Evolutionary conservation across 2,797 vertebrate species (phyloP).

Genomic region (Galago senegalensis): DNA sequence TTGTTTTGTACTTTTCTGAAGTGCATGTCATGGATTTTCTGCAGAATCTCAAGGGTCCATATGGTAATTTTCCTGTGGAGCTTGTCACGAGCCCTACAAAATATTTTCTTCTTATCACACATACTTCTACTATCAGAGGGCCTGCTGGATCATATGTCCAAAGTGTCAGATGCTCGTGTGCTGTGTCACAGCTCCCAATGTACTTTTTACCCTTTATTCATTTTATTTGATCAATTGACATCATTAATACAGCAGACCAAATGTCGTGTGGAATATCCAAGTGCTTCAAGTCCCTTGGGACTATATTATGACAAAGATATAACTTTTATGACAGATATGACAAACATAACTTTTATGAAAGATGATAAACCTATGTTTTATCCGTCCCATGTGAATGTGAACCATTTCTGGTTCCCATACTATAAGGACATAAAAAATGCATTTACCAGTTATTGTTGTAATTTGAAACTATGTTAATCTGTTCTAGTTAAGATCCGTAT

Average conservation of each 20-base stretch:
- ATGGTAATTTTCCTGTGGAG: not conserved
- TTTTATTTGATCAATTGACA: conserved; percentile 14
- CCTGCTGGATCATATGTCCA: not conserved
- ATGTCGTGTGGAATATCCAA: not conserved
- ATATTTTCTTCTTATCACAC: not conserved
- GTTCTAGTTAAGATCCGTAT: not conserved
- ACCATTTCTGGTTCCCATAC: not conserved
- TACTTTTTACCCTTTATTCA: not conserved
- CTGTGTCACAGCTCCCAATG: not conserved
- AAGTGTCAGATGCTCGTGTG: not conserved
- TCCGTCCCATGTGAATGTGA: not conserved
- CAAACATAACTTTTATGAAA: not conserved
- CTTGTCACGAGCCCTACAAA: not conserved
- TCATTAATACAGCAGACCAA: not conserved
- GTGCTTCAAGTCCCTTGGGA: not conserved
- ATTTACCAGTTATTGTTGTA: not conserved
- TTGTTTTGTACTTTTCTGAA: not conserved
- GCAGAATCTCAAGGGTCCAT: not conserved
- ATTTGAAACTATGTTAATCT: not conserved
- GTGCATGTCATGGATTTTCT: not conserved
- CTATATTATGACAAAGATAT: not conserved
- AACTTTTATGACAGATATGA: not conserved
- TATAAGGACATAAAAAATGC: not conserved
- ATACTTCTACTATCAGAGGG: not conserved
- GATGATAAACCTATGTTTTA: not conserved